These are phyloP conservation scores for Platycheirus rosarum DNA, from an alignment of 2,888 invertebrate species.

Conservation along the genomic window DNA sequence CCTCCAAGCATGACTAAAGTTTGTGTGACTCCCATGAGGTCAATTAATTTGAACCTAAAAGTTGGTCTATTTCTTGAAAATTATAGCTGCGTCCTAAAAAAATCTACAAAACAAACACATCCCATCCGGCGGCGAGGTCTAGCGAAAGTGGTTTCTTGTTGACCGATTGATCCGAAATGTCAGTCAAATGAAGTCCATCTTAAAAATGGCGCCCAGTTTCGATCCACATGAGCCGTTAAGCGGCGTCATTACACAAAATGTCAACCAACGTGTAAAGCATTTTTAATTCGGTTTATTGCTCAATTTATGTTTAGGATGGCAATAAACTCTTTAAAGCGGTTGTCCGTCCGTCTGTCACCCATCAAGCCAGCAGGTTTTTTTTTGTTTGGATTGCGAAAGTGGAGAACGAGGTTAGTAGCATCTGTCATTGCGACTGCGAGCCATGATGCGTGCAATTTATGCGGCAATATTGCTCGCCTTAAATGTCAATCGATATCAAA, in stretches of 20 bases:
- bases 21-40: constrained; percentile 44
- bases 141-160: constrained; percentile 15
- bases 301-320: constrained; percentile 40
- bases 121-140: neutral
- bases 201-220: constrained; percentile 23
- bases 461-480: constrained; percentile 23
- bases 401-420: constrained; percentile 62
- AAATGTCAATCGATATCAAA: constrained; percentile 46
- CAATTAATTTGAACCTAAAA: constrained; percentile 60
- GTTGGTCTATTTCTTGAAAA: constrained; percentile 1
- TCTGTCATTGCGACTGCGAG: constrained; percentile 9
- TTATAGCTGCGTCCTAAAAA: neutral
- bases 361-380: constrained; percentile 19
- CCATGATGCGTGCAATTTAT: constrained; percentile 16
- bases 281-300: constrained; percentile 60
- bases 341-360: neutral
- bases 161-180: constrained; percentile 1
- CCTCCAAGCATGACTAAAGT: constrained; percentile 6
- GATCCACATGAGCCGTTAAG: neutral
- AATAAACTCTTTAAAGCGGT: constrained; percentile 18
- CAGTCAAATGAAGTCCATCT: constrained; percentile 8
- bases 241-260: constrained; percentile 16
- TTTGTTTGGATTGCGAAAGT: constrained; percentile 51
- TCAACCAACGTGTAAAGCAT: constrained; percentile 50
- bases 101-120: constrained; percentile 8